Conservation (phyloP, 2,888 invertebrate species). For the Noctua pronuba region DNA sequence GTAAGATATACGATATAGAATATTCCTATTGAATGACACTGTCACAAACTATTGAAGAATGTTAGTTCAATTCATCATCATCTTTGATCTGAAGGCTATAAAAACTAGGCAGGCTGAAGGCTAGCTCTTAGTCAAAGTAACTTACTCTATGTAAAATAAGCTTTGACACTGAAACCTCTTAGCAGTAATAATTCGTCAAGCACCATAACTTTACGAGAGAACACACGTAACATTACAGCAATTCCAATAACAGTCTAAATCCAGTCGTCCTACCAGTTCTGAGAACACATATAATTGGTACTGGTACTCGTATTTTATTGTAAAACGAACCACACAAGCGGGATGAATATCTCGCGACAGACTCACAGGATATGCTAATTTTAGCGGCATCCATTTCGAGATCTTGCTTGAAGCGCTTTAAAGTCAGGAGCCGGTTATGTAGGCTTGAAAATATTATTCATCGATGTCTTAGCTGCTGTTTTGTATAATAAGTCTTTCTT, state of each 20-base stretch:
- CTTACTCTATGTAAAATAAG: no score
- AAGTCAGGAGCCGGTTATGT: conserved; percentile 43
- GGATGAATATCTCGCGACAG: conserved; percentile 62
- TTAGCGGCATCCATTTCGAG: conserved; percentile 63
- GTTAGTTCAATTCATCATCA: not conserved
- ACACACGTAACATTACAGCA: conserved; percentile 30
- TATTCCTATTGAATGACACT: conserved; percentile 6
- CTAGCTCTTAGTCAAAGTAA: no score
- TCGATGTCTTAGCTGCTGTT: conserved; percentile 26
- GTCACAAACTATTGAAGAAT: not conserved
- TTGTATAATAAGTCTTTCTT: conserved; percentile 11
- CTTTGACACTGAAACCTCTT: not conserved
- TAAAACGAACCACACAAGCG: conserved; percentile 58
- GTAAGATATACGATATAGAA: not conserved
- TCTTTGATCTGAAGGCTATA: not conserved
- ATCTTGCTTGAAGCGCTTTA: conserved; percentile 57
- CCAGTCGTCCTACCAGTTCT: conserved; percentile 37
- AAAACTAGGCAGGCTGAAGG: no score
- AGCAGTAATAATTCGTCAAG: conserved; percentile 20
- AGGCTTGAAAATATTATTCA: conserved; percentile 45
- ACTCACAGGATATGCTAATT: conserved; percentile 69
- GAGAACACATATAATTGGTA: conserved; percentile 47
- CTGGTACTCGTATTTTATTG: conserved; percentile 51
- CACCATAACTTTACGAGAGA: conserved; percentile 10
- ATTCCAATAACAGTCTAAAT: conserved; percentile 48